Conservation (phyloP, 1,140 invertebrate genomes). For the Camponotus floridanus region DNA sequence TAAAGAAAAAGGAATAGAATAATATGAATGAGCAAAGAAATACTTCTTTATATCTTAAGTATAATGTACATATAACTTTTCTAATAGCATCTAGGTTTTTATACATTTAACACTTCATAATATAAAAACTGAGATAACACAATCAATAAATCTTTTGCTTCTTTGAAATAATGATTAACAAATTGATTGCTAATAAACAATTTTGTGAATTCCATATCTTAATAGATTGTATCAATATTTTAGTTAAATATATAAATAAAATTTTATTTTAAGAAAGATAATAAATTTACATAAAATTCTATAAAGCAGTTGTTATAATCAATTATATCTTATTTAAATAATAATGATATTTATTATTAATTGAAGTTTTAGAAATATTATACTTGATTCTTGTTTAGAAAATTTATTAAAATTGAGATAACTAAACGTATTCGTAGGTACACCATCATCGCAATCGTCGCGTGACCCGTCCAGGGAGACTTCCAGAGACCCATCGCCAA, state of each 20-base stretch:
- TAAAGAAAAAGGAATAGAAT: background rate
- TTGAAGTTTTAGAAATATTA: slow-evolving; percentile 8
- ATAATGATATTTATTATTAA: background rate
- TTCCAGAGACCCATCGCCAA: slow-evolving; percentile 83
- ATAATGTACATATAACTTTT: background rate
- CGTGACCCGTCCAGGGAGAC: slow-evolving; percentile 82
- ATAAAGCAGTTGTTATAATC: background rate
- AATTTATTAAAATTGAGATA: slow-evolving; percentile 24
- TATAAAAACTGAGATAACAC: background rate
- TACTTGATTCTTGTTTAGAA: slow-evolving; percentile 16
- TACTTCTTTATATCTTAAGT: background rate
- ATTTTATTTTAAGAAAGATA: slow-evolving; percentile 11
- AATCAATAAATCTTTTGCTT: background rate
- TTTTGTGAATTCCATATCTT: background rate
- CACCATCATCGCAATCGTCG: slow-evolving; percentile 82
- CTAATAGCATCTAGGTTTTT: background rate
- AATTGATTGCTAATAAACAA: background rate
- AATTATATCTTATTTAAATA: background rate
- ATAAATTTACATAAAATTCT: slow-evolving; percentile 5
- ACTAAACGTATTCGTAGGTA: slow-evolving; percentile 70
- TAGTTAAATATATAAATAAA: slow-evolving; percentile 7
- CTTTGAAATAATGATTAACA: background rate
- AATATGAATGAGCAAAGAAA: background rate
- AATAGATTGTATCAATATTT: background rate
- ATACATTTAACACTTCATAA: background rate